Evolutionary conservation across 2,113 vertebrate genomes (phyloP).

Genomic region (Hydrolagus affinis): DNA sequence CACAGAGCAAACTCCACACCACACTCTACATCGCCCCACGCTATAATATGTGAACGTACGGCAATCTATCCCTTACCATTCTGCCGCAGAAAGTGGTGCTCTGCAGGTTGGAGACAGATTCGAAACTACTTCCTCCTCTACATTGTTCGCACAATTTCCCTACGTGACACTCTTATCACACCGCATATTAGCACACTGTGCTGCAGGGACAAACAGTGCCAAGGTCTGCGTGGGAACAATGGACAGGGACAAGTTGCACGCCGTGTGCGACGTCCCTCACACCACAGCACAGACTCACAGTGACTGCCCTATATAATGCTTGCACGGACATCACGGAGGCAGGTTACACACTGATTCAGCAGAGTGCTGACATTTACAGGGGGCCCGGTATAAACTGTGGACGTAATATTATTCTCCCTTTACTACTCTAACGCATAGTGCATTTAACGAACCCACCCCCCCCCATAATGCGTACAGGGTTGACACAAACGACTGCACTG

Average conservation of each 20-base stretch:
- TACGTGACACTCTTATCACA: background rate
- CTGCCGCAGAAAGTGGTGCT: background rate
- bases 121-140: background rate
- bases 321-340: too few species aligned
- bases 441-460: too few species aligned
- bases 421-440: too few species aligned
- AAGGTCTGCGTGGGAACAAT: too few species aligned
- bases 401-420: too few species aligned
- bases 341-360: background rate
- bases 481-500: too few species aligned
- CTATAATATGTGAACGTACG: background rate
- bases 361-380: background rate
- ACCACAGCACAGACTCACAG: background rate
- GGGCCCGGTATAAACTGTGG: too few species aligned
- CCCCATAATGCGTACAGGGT: too few species aligned
- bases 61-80: background rate
- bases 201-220: background rate
- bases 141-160: too few species aligned
- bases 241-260: too few species aligned
- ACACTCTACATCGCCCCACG: background rate
- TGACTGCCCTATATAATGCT: slow-evolving; percentile 1
- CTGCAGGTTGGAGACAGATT: slow-evolving; percentile 1
- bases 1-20: background rate
- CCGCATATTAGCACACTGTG: background rate
- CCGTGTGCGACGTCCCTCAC: background rate